Conservation (phyloP, 2,888 invertebrate genomes). For the Netelia inedita region DNA sequence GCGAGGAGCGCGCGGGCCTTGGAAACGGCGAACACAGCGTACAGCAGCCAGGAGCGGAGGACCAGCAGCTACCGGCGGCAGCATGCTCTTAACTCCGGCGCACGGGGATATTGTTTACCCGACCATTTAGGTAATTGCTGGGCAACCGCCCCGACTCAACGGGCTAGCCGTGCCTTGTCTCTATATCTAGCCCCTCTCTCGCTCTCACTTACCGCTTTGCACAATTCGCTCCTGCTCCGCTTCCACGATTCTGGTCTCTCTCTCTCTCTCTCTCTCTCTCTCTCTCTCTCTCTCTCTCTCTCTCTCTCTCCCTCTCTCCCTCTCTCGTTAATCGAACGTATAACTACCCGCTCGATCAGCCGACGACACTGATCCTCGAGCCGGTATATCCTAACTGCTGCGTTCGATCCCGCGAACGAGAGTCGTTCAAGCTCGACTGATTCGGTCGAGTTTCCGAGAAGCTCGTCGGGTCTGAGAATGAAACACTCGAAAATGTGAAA, state of each 20-base stretch:
- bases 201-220: constrained; percentile 46
- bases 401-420: constrained; percentile 21
- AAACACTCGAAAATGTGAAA: background rate
- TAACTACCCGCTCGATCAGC: constrained; percentile 78
- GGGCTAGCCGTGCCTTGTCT: constrained; percentile 46
- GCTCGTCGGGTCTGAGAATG: background rate
- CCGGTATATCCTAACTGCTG: constrained; percentile 34
- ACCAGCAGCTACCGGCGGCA: constrained; percentile 61
- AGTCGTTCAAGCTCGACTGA: constrained; percentile 22
- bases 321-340: constrained; percentile 78
- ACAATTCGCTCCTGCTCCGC: constrained; percentile 31
- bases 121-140: constrained; percentile 85
- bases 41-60: constrained; percentile 12
- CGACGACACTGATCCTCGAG: constrained; percentile 76
- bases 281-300: constrained; percentile 22
- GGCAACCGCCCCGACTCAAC: constrained; percentile 81
- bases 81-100: constrained; percentile 81
- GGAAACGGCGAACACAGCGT: constrained; percentile 60
- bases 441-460: background rate
- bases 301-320: constrained; percentile 49
- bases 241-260: constrained; percentile 38
- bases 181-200: constrained; percentile 74
- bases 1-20: constrained; percentile 44
- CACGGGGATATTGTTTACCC: constrained; percentile 84
- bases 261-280: constrained; percentile 29